Percentiles rank a stretch among this genome's conserved stretches.
Conservation (phyloP, 2,888 invertebrate genomes). For the Synanthedon myopaeformis region DNA sequence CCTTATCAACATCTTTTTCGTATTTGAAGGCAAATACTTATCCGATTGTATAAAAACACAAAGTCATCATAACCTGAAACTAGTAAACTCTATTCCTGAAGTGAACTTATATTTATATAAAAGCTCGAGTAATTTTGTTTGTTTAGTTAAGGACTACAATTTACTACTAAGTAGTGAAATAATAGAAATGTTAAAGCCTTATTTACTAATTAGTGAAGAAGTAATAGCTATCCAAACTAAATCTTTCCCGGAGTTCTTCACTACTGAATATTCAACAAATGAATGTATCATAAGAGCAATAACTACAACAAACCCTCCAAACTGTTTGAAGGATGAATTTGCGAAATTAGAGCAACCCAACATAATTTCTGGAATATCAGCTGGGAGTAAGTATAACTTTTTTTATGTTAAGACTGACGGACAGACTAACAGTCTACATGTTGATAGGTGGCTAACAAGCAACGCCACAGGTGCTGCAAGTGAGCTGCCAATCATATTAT, state of each 20-base stretch:
- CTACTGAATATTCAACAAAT: constrained; percentile 16
- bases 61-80: constrained; percentile 20
- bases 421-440: no score
- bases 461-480: no score
- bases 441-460: no score
- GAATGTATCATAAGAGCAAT: constrained; percentile 39
- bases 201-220: constrained; percentile 29
- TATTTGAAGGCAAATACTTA: constrained; percentile 54
- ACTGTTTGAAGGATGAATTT: constrained; percentile 17
- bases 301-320: constrained; percentile 20
- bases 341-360: constrained; percentile 60
- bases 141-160: constrained; percentile 44
- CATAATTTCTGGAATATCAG: constrained; percentile 54
- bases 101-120: constrained; percentile 39
- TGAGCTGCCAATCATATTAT: no score
- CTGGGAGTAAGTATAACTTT: constrained; percentile 43
- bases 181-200: constrained; percentile 36
- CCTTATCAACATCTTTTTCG: constrained; percentile 32
- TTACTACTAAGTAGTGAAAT: constrained; percentile 47
- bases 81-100: constrained; percentile 33
- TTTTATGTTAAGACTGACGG: no score
- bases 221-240: constrained; percentile 43
- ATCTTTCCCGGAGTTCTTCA: constrained; percentile 48
- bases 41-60: constrained; percentile 31
- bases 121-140: constrained; percentile 31